Evolutionary conservation across 2,888 invertebrate genomes (phyloP), one percentile per base, ranked within the genome.

Genomic region (Acanthococcus lagerstroemiae): DNA sequence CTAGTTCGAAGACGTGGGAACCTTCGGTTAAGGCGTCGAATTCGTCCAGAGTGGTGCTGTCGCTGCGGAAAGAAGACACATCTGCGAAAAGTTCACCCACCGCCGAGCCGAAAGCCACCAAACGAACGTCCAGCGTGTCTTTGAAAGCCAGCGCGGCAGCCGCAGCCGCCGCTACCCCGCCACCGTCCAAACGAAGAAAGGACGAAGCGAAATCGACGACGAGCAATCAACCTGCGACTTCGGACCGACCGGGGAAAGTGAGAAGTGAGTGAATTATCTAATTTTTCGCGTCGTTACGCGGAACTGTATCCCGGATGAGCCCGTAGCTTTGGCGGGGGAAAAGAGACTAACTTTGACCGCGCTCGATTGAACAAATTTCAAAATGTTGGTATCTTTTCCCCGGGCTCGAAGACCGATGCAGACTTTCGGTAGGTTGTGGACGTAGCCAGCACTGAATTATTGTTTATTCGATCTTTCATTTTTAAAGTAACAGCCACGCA

Each of bases 181-280:
- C 54, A 15, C 63, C 63, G 1, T 44, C 48, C 9, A 63, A 63
- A 24, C 26, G 63, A 21, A 50, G 54, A 44, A 70, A 69, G 65
- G 66, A 67, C 30, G 67, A 68, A 52, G 48, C 67, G 26, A 70
- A 70, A 61, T 55, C 68, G 22, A 44, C 65, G 52, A 17, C 67
- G 67, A 37, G 37, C 25, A 58, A 26, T 24, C 46, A 44, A 26
- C 24, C 58, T 25, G 17, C 5, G 30, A 19, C 55, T 21, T 17
- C 45, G 6, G 65, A 55, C 24, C 25, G 48, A 37, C 21, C 65
- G 30, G 55, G 65, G 5, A 65, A 65, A 55, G 65, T 65, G 21
- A 45, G 65, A 65, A 55, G 65, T 65, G 55, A 45, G 65, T 56
- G 15, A 61, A 27, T 25, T n/a, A 15, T 17, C 12, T 65, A n/a